Base-by-base conservation (phyloP, 2,888 invertebrate species). In the Litoditis marina region DNA sequence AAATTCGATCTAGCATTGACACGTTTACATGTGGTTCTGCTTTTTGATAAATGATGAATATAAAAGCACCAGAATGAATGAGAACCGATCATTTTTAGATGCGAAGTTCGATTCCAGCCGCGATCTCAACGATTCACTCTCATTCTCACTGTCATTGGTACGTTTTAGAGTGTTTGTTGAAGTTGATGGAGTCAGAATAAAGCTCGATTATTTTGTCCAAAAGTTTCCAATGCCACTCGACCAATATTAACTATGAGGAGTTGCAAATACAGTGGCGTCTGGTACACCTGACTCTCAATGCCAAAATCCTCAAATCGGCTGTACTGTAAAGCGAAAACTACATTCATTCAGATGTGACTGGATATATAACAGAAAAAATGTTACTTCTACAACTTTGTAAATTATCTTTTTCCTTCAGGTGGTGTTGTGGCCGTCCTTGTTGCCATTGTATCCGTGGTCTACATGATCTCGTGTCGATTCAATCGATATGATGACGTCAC, bases 401-500 rank as follows among this genome's bases (percentile, higher is more conserved):
- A 22, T 19, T 30, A 22, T 11, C 22, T 25, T 53, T 34, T 25
- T 47, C 36, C 36, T 54, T 39, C 32, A n/a, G 64, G 67, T 31
- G 75, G 71, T 5, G 74, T 76, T 50, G 78, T 81, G 27, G 69
- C 74, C 16, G 63, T 82, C 7, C 61, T 77, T 16, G 76, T 83
- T 47, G 56, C 79, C 25, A 74, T 83, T 39, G 78, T 78, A 30
- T 56, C 76, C 46, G 65, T 80, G 47, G 71, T 82, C 30, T 81
- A 79, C 69, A 77, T 82, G 79, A 82, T 83, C 52, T 76, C 76
- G 36, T 79, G 72, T 68, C 66, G 82, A 3, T 73, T 69, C 58
- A 77, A 76, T 50, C 46, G 70, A 4, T n/a, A 42, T 13, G 60
- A 50, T n/a, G 59, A 65, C 11, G 30, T 55, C 7, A 13, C 25